phyloP scores from a whole-genome alignment of 1,140 invertebrate species.

The Himalopsyche phryganea region DNA sequence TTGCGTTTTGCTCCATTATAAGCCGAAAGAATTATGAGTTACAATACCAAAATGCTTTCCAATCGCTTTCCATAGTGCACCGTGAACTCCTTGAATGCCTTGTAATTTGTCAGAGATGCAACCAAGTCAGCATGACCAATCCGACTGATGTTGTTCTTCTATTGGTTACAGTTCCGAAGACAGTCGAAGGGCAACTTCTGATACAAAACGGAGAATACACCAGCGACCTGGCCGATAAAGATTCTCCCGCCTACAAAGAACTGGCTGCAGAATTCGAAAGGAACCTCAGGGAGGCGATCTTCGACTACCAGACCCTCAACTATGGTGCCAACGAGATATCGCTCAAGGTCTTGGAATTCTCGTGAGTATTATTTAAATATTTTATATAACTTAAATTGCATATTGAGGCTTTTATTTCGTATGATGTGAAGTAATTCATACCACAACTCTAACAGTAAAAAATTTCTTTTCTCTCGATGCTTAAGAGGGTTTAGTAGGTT shows the following conservation, averaged over 20 bases:
- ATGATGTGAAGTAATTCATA: neutral
- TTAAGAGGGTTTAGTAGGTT: too few relatives aligned
- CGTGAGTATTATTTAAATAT: constrained; percentile 41
- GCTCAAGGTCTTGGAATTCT: constrained; percentile 64
- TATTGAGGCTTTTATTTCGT: neutral
- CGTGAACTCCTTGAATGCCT: too few relatives aligned
- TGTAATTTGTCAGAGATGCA: too few relatives aligned
- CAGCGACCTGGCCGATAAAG: constrained; percentile 55
- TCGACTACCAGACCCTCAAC: constrained; percentile 50
- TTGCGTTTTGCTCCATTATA: too few relatives aligned
- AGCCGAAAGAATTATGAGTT: too few relatives aligned
- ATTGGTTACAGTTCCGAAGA: constrained; percentile 58
- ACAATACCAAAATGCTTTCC: too few relatives aligned
- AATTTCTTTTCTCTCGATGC: too few relatives aligned
- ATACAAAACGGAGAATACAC: constrained; percentile 64
- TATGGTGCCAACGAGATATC: constrained; percentile 52
- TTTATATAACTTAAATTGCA: constrained; percentile 1
- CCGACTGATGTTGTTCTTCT: constrained; percentile 20
- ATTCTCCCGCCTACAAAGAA: constrained; percentile 60
- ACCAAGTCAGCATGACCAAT: too few relatives aligned
- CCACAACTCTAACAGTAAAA: too few relatives aligned
- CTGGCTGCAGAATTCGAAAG: constrained; percentile 56
- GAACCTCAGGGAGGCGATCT: constrained; percentile 55
- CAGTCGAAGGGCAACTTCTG: constrained; percentile 62
- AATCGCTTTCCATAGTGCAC: too few relatives aligned